A percentile compares a stretch with the other conserved stretches of the same genome.
Evolutionary conservation across 2,888 invertebrate species (phyloP).

Genomic region (Spisula solida): DNA sequence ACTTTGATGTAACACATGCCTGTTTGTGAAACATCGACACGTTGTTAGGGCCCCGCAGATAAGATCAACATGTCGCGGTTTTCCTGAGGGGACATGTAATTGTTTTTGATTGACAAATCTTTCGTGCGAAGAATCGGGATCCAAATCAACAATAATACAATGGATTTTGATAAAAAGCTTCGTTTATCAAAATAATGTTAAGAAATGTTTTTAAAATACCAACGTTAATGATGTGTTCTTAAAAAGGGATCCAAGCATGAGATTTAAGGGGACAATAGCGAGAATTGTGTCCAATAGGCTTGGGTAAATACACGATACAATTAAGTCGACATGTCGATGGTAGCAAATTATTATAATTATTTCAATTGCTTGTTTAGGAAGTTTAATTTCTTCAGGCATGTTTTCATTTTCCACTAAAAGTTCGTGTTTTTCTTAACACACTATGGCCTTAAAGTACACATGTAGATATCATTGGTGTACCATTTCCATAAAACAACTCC

Average conservation of each 20-base stretch:
- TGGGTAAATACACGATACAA: neutral
- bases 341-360: conserved; percentile 21
- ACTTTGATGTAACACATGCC: conserved; percentile 16
- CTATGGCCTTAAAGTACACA: neutral
- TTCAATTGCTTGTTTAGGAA: neutral
- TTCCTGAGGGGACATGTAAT: conserved; percentile 7
- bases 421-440: neutral
- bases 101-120: conserved; percentile 17
- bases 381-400: neutral
- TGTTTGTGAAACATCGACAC: neutral
- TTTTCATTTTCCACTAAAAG: neutral
- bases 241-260: neutral
- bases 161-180: conserved; percentile 3
- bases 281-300: neutral
- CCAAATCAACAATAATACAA: neutral
- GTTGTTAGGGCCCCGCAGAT: neutral
- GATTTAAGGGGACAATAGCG: neutral
- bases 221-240: conserved; percentile 4
- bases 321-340: conserved; percentile 19
- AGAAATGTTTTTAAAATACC: conserved; percentile 13
- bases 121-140: neutral
- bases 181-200: conserved; percentile 23
- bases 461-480: neutral
- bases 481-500: no score
- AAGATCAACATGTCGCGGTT: neutral